Percentiles rank a stretch among this genome's conserved stretches.
These are phyloP conservation scores for Drosophila diplacantha DNA, from an alignment of 2,888 invertebrate genomes.

Conservation along the genomic window DNA sequence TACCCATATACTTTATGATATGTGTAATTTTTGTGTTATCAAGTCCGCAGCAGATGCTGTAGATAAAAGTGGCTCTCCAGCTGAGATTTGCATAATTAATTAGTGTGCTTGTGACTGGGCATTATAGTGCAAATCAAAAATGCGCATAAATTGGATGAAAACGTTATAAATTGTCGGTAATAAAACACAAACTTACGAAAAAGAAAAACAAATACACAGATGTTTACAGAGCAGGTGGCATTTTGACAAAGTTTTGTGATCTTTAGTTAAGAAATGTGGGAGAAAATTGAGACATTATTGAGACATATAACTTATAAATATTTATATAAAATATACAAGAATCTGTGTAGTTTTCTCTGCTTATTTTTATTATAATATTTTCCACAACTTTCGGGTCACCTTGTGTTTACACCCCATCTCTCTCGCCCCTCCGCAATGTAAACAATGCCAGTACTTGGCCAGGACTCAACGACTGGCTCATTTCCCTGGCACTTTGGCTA, in stretches of 20 bases:
- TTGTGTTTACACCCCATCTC: background rate
- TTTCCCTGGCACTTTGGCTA: constrained; percentile 58
- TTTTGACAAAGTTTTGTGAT: constrained; percentile 24
- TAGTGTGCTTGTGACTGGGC: constrained; percentile 50
- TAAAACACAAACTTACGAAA: constrained; percentile 47
- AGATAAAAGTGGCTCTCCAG: constrained; percentile 52
- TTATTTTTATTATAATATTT: background rate
- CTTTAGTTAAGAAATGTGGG: background rate
- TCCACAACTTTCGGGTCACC: constrained; percentile 15
- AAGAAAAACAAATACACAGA: background rate
- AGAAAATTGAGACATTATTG: background rate
- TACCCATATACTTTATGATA: background rate
- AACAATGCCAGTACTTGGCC: constrained; percentile 27
- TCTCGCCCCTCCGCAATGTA: background rate
- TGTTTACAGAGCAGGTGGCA: constrained; percentile 47
- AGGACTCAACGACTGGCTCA: constrained; percentile 41
- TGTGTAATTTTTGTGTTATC: constrained; percentile 52
- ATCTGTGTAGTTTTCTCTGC: too few species aligned
- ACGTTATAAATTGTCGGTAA: constrained; percentile 62
- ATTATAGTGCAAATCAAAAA: constrained; percentile 67
- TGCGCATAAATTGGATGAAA: constrained; percentile 61
- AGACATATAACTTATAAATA: background rate
- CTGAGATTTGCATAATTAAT: constrained; percentile 66
- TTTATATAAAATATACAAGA: too few species aligned
- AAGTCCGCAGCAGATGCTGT: constrained; percentile 46